Evolutionary conservation across 1,140 invertebrate species (phyloP).

Genomic region (Habropoda laboriosa): DNA sequence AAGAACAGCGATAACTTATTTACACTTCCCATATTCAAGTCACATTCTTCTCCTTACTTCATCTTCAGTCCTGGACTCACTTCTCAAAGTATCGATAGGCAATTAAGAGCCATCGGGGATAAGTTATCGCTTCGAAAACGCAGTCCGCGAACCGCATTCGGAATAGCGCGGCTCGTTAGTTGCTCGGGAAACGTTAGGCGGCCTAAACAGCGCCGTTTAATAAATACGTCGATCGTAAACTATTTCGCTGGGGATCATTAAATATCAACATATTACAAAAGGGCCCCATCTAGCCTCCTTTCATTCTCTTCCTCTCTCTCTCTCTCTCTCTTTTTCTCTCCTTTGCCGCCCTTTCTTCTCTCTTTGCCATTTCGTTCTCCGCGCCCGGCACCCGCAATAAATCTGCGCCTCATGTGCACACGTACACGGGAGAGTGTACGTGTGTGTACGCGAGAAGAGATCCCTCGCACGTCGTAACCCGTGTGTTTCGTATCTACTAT

Average conservation of each 20-base stretch:
- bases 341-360: conserved; percentile 38
- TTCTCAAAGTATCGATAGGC: not conserved
- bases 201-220: conserved; percentile 74
- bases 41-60: not conserved
- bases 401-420: conserved; percentile 60
- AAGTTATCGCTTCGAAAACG: not conserved
- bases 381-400: conserved; percentile 64
- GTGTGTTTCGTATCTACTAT: conserved; percentile 44
- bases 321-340: no score
- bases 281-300: conserved; percentile 16
- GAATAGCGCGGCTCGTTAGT: conserved; percentile 69
- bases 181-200: conserved; percentile 47
- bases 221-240: conserved; percentile 78
- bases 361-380: conserved; percentile 47
- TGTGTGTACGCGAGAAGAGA: conserved; percentile 28
- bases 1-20: no score
- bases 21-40: not conserved
- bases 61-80: not conserved
- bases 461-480: conserved; percentile 41
- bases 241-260: conserved; percentile 72
- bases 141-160: conserved; percentile 23
- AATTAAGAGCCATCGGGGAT: not conserved
- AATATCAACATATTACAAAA: conserved; percentile 75
- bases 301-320: no score
- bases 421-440: not conserved